These are phyloP conservation scores for Selenia dentaria DNA, from an alignment of 2,888 invertebrate genomes.

Conservation along the genomic window DNA sequence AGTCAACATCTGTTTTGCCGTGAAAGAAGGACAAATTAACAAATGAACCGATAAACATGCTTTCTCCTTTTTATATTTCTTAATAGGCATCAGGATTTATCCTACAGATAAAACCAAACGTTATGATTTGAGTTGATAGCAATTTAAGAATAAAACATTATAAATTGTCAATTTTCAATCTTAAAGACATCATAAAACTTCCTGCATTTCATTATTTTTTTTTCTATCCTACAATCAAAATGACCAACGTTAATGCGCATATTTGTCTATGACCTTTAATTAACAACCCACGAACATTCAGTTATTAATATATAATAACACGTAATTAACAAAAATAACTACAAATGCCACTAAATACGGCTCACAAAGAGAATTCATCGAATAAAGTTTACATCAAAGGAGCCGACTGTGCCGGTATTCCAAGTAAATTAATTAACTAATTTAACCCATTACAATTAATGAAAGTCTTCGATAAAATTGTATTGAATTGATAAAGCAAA, in stretches of 20 bases:
- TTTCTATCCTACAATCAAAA: too few relatives aligned
- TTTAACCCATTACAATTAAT: slow-evolving; percentile 55
- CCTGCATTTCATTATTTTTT: too few relatives aligned
- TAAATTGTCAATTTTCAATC: neutral
- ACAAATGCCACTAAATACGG: slow-evolving; percentile 29
- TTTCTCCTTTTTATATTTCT: too few relatives aligned
- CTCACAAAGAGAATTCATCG: slow-evolving; percentile 33
- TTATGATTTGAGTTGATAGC: too few relatives aligned
- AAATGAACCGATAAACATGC: too few relatives aligned
- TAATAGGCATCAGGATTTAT: too few relatives aligned
- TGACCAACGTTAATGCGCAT: slow-evolving; percentile 14
- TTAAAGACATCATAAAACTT: neutral
- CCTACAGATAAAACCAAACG: too few relatives aligned
- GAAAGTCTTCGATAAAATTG: slow-evolving; percentile 54
- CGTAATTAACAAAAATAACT: slow-evolving; percentile 30
- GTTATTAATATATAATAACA: slow-evolving; percentile 25
- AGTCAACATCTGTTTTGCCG: too few relatives aligned
- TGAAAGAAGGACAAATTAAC: too few relatives aligned
- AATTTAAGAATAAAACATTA: too few relatives aligned
- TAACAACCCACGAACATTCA: slow-evolving; percentile 18
- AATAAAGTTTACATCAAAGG: slow-evolving; percentile 35
- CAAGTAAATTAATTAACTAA: slow-evolving; percentile 40
- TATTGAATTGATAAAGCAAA: slow-evolving; percentile 53
- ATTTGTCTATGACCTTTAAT: slow-evolving; percentile 22
- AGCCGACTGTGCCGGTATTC: slow-evolving; percentile 27